phyloP scores from a whole-genome alignment of 2,888 invertebrate genomes.

The Lasioglossum marginatum region DNA sequence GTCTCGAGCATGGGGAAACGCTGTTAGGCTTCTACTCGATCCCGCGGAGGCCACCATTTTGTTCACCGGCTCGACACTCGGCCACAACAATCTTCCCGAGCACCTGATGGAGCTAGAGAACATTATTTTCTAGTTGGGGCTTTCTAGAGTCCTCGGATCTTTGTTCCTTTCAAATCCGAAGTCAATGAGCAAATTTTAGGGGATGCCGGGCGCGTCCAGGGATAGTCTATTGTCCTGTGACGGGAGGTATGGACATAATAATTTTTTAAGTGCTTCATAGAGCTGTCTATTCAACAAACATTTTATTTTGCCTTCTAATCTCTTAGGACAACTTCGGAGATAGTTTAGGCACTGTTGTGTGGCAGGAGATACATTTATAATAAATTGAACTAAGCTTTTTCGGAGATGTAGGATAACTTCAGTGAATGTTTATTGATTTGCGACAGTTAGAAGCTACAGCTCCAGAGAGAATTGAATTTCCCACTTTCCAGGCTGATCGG shows the following conservation, averaged over 20 bases:
- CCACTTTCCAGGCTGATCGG: neutral
- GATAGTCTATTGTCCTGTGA: neutral
- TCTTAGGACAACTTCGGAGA: neutral
- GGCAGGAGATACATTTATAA: neutral
- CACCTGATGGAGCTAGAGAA: neutral
- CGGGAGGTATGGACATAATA: neutral
- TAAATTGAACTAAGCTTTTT: neutral
- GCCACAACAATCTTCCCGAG: neutral
- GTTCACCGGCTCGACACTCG: neutral
- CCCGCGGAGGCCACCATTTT: neutral
- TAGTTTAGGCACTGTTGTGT: neutral
- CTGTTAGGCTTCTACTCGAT: neutral
- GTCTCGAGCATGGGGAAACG: conserved; percentile 17
- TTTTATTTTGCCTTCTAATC: neutral
- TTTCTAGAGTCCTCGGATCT: neutral
- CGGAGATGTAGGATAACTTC: neutral
- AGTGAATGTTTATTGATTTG: neutral
- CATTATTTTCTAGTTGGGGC: neutral
- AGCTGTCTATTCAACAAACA: neutral
- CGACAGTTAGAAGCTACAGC: neutral
- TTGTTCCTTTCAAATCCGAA: neutral
- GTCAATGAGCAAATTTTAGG: neutral
- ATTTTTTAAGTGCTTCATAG: neutral
- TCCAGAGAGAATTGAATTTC: neutral
- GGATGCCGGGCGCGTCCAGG: neutral